These are phyloP conservation scores for Nemoura dubitans DNA, from an alignment of 2,888 invertebrate genomes.

Conservation along the genomic window DNA sequence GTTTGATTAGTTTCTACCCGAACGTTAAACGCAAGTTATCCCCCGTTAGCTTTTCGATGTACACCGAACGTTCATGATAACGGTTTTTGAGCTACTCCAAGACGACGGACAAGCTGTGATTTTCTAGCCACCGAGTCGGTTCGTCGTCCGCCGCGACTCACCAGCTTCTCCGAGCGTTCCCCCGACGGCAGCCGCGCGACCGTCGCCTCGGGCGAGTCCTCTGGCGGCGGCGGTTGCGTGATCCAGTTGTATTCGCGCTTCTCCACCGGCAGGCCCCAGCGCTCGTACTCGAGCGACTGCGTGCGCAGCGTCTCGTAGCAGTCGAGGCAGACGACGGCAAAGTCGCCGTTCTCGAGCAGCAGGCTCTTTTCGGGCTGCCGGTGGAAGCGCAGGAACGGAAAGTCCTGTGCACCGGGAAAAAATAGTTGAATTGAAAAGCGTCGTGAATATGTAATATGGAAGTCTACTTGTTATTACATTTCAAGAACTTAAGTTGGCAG, in stretches of 20 bases:
- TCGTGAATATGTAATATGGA: no score
- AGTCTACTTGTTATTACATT: no score
- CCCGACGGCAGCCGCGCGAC: conserved; percentile 86
- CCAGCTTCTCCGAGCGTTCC: conserved; percentile 83
- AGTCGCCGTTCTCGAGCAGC: conserved; percentile 87
- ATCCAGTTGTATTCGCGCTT: conserved; percentile 95
- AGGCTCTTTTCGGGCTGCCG: conserved; percentile 86
- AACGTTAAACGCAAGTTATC: no score
- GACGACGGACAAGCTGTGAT: no score
- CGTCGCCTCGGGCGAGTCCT: conserved; percentile 86
- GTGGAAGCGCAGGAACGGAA: conserved; percentile 85
- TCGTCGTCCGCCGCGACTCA: no score
- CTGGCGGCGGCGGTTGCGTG: conserved; percentile 90
- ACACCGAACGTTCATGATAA: no score
- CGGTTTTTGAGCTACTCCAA: no score
- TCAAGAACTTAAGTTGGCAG: no score
- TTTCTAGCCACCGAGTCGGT: no score
- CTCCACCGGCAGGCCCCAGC: conserved; percentile 89
- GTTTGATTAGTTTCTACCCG: no score
- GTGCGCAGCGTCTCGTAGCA: conserved; percentile 92
- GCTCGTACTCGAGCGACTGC: conserved; percentile 88
- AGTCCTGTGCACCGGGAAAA: conserved; percentile 68
- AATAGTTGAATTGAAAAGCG: not conserved
- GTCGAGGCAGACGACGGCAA: conserved; percentile 90
- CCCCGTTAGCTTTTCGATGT: no score